Percentiles rank a stretch among this genome's conserved stretches.
These are phyloP conservation scores for Nilaparvata lugens DNA, from an alignment of 1,140 invertebrate genomes.

Conservation along the genomic window DNA sequence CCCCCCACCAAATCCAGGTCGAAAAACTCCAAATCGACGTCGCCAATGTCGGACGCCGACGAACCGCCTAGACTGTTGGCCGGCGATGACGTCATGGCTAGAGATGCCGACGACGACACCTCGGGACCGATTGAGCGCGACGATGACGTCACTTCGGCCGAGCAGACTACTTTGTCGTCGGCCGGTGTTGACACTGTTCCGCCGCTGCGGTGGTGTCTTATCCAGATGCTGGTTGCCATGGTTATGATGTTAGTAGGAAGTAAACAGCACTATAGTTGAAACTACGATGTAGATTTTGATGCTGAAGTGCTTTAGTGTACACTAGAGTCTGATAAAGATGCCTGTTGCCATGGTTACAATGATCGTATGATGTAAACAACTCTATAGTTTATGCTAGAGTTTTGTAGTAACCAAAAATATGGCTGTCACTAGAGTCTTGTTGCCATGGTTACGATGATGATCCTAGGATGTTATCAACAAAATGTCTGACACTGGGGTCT, in stretches of 20 bases:
- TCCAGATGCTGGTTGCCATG: conserved; percentile 16
- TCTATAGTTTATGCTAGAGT: too few relatives aligned
- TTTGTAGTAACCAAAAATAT: too few relatives aligned
- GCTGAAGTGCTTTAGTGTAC: too few relatives aligned
- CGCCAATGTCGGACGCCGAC: conserved; percentile 48
- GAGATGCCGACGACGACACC: conserved; percentile 47
- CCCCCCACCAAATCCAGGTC: conserved; percentile 45
- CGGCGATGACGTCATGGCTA: conserved; percentile 31
- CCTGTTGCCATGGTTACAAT: too few relatives aligned
- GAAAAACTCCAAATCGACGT: conserved; percentile 74
- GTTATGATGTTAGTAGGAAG: neutral
- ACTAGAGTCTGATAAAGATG: too few relatives aligned
- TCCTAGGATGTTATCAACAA: too few relatives aligned
- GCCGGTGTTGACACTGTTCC: neutral
- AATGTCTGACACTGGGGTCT: too few relatives aligned
- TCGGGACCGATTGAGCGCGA: conserved; percentile 49
- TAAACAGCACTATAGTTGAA: too few relatives aligned
- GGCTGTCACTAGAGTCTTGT: too few relatives aligned
- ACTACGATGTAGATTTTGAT: too few relatives aligned
- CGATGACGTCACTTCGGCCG: conserved; percentile 62
- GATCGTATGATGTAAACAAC: too few relatives aligned
- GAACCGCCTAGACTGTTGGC: conserved; percentile 57
- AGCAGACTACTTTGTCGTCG: conserved; percentile 45
- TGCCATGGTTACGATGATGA: too few relatives aligned
- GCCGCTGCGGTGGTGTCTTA: neutral